Base-by-base conservation (phyloP, 2,113 vertebrate species). In the Cyprinus carpio region DNA sequence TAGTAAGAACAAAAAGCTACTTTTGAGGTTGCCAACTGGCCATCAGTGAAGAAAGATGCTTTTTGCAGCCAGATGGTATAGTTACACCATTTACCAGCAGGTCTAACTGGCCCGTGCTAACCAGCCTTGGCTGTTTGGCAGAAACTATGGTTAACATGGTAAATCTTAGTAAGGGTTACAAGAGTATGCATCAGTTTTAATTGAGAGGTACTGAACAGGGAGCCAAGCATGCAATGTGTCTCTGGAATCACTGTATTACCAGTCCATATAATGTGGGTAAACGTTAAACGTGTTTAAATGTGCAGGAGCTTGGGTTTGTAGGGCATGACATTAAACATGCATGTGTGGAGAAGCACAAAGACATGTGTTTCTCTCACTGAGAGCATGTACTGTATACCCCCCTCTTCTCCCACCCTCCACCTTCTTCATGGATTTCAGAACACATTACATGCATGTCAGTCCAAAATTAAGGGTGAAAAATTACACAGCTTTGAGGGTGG, bases 311-410 rank as follows among this genome's bases (percentile, higher is more conserved):
- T 58, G n/a, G 29, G 43, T 51, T 69, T 83, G 29, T 87, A 77
- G 64, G 81, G 46, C 81, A 31, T 51, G 3, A 31, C 60, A 74
- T 83, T 86, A 76, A 56, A 60, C 75, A 87, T 7, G 85, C 64
- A 87, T 84, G 85, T 78, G 81, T 83, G 81, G 85, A 83, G 72
- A 18, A 40, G 54, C 23, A 27, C 25, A 46, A 16, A 51, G 67
- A 78, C 81, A 83, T 75, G 51, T 87, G 81, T 64, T 60, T 67
- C 43, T 82, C 7, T 74, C 20, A 83, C 13, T 13, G 54, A 27
- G 25, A 25, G 43, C 43, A 67, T 76, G 43, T 25, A 83, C 69
- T 76, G 43, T 25, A 83, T 82, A 27, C 20, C 80, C n/a, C 23
- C 80, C 40, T 27, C 40, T n/a, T 67, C 40, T 27, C 62, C 12